Percentiles rank a stretch among this genome's conserved stretches.
Evolutionary conservation across 2,888 invertebrate genomes (phyloP).

Genomic region (Bhutanitis thaidina): DNA sequence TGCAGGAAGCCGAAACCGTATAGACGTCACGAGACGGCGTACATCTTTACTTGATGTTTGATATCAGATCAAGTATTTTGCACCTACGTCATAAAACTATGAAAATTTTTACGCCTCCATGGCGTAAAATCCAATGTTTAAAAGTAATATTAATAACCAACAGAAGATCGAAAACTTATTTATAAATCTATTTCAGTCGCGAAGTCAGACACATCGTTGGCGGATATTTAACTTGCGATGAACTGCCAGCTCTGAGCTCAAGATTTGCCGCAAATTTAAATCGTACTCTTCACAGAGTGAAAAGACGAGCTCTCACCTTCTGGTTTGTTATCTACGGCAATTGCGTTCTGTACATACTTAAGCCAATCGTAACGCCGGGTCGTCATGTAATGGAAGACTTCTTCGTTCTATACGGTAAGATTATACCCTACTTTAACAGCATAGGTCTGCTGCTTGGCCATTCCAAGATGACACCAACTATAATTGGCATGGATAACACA

Average conservation of each 20-base stretch:
- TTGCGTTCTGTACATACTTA: slow-evolving; percentile 34
- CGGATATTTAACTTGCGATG: slow-evolving; percentile 33
- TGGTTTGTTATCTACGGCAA: slow-evolving; percentile 44
- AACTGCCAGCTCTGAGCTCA: slow-evolving; percentile 28
- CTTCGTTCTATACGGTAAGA: slow-evolving; percentile 37
- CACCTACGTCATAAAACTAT: too few species aligned
- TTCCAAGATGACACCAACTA: too few species aligned
- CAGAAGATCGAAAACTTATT: too few species aligned
- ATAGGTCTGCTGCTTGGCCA: too few species aligned
- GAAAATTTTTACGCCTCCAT: too few species aligned
- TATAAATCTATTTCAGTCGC: slow-evolving; percentile 35
- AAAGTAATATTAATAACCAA: too few species aligned
- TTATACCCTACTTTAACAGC: slow-evolving; percentile 11
- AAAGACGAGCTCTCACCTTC: slow-evolving; percentile 41
- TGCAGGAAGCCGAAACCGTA: too few species aligned
- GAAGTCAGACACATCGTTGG: slow-evolving; percentile 34
- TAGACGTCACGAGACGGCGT: too few species aligned
- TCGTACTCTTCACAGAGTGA: slow-evolving; percentile 35
- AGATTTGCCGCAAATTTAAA: slow-evolving; percentile 39
- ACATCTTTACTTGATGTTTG: too few species aligned
- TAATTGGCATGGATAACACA: too few species aligned
- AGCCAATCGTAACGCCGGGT: slow-evolving; percentile 38
- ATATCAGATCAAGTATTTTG: too few species aligned
- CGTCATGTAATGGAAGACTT: slow-evolving; percentile 39
- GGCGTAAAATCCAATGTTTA: too few species aligned